phyloP scores from a whole-genome alignment of 2,888 invertebrate species.

The Labia minor region DNA sequence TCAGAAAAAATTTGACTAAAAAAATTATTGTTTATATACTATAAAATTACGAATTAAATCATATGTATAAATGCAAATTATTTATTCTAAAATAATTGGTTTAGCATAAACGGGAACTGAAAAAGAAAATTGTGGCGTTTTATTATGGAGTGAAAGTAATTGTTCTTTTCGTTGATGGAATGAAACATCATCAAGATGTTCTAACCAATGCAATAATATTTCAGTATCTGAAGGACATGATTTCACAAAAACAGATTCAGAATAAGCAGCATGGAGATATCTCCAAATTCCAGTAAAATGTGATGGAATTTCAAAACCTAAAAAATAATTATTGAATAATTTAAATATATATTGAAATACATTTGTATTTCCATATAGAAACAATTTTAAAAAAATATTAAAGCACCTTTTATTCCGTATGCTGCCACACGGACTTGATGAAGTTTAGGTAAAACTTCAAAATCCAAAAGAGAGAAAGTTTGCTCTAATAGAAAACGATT shows the following conservation, averaged over 20 bases:
- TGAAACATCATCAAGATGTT: constrained; percentile 23
- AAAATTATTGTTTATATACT: no score
- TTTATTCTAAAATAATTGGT: constrained; percentile 21
- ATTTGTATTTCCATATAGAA: neutral
- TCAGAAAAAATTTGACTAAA: no score
- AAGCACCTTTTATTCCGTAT: constrained; percentile 26
- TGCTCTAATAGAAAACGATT: constrained; percentile 26
- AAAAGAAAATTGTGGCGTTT: constrained; percentile 22
- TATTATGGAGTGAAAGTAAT: constrained; percentile 18
- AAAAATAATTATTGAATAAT: constrained; percentile 5
- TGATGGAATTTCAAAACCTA: constrained; percentile 27
- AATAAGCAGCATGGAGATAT: constrained; percentile 28
- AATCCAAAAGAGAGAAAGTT: constrained; percentile 26
- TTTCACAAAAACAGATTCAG: constrained; percentile 26
- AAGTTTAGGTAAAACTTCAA: constrained; percentile 28
- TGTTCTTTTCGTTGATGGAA: constrained; percentile 21
- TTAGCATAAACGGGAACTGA: constrained; percentile 23
- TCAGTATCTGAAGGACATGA: constrained; percentile 28
- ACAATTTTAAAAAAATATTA: neutral
- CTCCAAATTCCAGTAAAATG: constrained; percentile 26
- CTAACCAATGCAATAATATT: constrained; percentile 28
- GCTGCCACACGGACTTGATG: constrained; percentile 29
- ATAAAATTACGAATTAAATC: no score
- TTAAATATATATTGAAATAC: neutral
- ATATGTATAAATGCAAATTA: no score